These are phyloP conservation scores for Saguinus midas DNA, from an alignment of 2,113 vertebrate species.

Conservation along the genomic window DNA sequence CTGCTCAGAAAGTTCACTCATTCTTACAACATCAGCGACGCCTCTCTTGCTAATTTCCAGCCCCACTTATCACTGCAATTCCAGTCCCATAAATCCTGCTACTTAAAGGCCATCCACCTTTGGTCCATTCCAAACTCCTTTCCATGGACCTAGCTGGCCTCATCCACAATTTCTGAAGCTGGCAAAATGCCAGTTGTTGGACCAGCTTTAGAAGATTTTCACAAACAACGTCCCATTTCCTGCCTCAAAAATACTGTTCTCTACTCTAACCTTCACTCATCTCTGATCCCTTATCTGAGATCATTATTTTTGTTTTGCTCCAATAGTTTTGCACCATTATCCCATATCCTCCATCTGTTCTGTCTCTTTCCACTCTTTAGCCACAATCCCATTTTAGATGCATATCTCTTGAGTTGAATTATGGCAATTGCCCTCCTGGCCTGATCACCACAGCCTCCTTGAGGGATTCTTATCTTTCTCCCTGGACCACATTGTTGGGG, in stretches of 20 bases:
- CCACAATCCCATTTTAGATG: not conserved
- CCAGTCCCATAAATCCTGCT: not conserved
- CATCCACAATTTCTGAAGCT: not conserved
- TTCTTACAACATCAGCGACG: not conserved
- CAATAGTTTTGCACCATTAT: not conserved
- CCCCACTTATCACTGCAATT: not conserved
- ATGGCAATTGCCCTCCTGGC: not conserved
- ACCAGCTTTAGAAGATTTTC: not conserved
- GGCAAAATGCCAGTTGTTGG: not conserved
- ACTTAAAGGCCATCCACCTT: not conserved
- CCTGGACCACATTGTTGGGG: not conserved
- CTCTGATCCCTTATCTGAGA: not conserved
- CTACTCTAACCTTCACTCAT: not conserved
- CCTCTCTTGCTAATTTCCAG: not conserved
- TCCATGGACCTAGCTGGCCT: not conserved
- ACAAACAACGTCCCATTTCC: not conserved
- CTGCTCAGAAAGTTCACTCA: not conserved
- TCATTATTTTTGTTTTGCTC: too few species aligned
- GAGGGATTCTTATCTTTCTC: not conserved
- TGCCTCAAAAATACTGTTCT: not conserved
- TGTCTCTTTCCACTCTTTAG: not conserved
- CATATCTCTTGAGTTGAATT: not conserved
- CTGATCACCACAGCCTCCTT: not conserved
- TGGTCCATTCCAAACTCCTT: not conserved
- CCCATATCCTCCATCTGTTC: not conserved